Base-by-base conservation (phyloP, 2,113 vertebrate genomes). In the Saccopteryx leptura region DNA sequence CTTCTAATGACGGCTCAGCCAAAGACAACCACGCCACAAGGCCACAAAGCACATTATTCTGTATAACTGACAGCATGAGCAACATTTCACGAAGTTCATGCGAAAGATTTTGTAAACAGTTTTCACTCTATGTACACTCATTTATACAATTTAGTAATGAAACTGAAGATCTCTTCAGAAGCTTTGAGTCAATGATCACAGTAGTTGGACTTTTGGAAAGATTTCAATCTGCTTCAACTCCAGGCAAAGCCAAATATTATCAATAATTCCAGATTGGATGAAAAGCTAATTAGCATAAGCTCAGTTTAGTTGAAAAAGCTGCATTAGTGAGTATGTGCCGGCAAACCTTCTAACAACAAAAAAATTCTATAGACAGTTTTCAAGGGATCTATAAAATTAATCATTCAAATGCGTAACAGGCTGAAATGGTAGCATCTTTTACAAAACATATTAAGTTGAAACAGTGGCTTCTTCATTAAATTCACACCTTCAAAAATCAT, bases 191-290 rank as follows among this genome's bases (percentile, higher is more conserved):
- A 76, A 14, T 78, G 26, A 72, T 65, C 1, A 0, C 21, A 56
- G 4, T 31, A 50, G 5, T 76, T 23, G 33, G 39, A 48, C 24
- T 79, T 66, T 15, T 74, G 58, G 39, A 79, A 88, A 96, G 26
- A 94, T 88, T 58, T 39, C 24, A 88, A 46, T 68, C 12, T 24
- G 88, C 60, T 71, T 33, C 21, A 58, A 91, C 10, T 72, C 74
- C 69, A 92, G 3, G 84, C 28, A 94, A 94, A 81, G 18, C 48
- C 46, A 58, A 76, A 33, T 69, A 86, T 69, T 66, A 85, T 63
- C 48, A 80, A 68, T 61, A 91, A 58, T 31, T 71, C 7, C 23
- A 82, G 48, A 56, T 1, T 71, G n/a, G 50, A 52, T 80, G 19
- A 68, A n/a, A 86, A 74, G 50, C 26, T 66, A 89, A 60, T 88